Base-by-base conservation (phyloP, 2,113 vertebrate genomes). In the Bubo scandiacus region DNA sequence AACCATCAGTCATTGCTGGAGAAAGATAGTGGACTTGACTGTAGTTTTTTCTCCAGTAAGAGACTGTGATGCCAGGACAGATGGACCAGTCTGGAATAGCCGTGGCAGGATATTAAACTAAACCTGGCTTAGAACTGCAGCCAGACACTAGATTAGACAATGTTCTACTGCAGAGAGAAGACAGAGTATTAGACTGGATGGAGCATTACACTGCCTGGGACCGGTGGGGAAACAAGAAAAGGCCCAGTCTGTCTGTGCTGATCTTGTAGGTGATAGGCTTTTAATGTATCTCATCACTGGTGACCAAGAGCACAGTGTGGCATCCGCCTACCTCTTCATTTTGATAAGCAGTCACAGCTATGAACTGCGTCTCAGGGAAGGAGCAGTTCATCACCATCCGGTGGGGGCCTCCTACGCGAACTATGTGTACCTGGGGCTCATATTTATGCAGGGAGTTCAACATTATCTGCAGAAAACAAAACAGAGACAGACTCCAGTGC, bases 331-430 rank as follows among this genome's bases (percentile, higher is more conserved):
- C 98, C 98, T 99, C 98, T 94, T 99, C 99, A 2, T 99, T 99
- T 98, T 99, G 99, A 81, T 99, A 99, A 90, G 99, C 99, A 1
- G 99, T 99, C 86, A 99, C 99, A 0, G 99, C 99, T 57, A 99
- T 99, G 98, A 99, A 99, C 97, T 99, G 99, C 1, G 99, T 99
- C 81, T 99, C 99, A 2, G 98, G 98, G 95, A 99, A 99, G 86
- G 99, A 99, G 55, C 99, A 98, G 95, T 99, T 99, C 96, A 98
- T 99, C 43, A 99, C 99, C 98, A 99, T 99, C 21, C 98, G 98
- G 77, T 99, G 99, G 40, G 98, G 98, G 2, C 98, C 98, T 36
- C 99, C 99, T 5, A 99, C 99, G 0, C 99, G 98, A 34, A 99
- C 99, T 43, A 99, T 99, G 96, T 99, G 99, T 62, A 99, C 98